Percentiles rank a stretch among this genome's conserved stretches.
These are phyloP conservation scores for Alviniconcha marisindica DNA, from an alignment of 1,140 invertebrate species.

Conservation along the genomic window DNA sequence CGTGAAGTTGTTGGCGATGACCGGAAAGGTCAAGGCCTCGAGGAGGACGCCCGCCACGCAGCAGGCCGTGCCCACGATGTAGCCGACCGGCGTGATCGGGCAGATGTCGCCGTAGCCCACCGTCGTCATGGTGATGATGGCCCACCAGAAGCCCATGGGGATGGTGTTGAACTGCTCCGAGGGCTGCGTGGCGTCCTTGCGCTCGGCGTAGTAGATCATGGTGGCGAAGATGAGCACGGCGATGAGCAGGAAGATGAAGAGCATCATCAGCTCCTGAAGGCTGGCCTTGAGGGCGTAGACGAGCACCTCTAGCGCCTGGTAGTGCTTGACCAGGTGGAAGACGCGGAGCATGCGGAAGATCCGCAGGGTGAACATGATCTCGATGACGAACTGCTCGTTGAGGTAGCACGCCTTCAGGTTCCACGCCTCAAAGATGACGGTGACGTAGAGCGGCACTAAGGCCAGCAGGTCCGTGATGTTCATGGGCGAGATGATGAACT, in stretches of 20 bases:
- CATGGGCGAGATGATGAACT: slow-evolving; percentile 74
- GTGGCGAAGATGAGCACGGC: slow-evolving; percentile 98
- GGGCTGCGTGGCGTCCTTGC: slow-evolving; percentile 73
- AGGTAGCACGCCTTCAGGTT: slow-evolving; percentile 63
- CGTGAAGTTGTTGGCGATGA: slow-evolving; percentile 73
- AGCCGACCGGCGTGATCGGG: slow-evolving; percentile 78
- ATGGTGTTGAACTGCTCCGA: slow-evolving; percentile 70
- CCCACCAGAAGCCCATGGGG: slow-evolving; percentile 78
- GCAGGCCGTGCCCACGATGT: slow-evolving; percentile 69
- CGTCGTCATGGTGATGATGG: slow-evolving; percentile 79
- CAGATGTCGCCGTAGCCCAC: slow-evolving; percentile 77
- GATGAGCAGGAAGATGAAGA: slow-evolving; percentile 97
- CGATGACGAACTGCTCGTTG: slow-evolving; percentile 66
- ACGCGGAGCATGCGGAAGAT: slow-evolving; percentile 74
- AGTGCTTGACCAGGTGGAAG: slow-evolving; percentile 73
- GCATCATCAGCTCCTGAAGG: slow-evolving; percentile 78
- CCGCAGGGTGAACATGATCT: slow-evolving; percentile 70
- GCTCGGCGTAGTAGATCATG: slow-evolving; percentile 98
- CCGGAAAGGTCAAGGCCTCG: slow-evolving; percentile 72
- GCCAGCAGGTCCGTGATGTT: slow-evolving; percentile 78
- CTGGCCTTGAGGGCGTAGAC: slow-evolving; percentile 72
- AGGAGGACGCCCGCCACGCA: slow-evolving; percentile 67
- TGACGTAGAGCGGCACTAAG: slow-evolving; percentile 76
- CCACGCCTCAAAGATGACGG: slow-evolving; percentile 60
- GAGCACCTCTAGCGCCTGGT: slow-evolving; percentile 71